Evolutionary conservation across 2,888 invertebrate species (phyloP), one percentile per base, ranked within the genome.

Genomic region (Campopleginae sp.): DNA sequence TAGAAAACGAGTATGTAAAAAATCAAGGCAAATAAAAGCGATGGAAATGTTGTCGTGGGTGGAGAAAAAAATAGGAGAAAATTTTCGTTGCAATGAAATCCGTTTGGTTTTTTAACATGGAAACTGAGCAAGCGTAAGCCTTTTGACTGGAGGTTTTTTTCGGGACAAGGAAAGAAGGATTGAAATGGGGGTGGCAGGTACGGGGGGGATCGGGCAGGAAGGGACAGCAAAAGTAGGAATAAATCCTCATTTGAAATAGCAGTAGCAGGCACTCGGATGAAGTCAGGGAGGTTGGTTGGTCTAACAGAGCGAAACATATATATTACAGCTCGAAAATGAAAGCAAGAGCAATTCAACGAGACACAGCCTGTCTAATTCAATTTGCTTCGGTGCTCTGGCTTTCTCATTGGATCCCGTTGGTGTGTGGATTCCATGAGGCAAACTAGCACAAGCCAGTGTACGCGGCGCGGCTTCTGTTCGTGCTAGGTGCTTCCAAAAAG

Each of bases 281-380:
- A 70, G 51, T 61, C 19, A 70, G 61, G 51, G n/a, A 48, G 79
- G 68, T 61, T 63, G 81, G 58, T 70, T 54, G 78, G 83, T 58
- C 74, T 75, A 70, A 51, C 74, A 79, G 68, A 63, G 54, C 38
- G 70, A 79, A 61, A 83, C 79, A 79, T 83, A 79, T 86, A 88
- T 89, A 88, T 89, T 87, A 87, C 80, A 84, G 84, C 87, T 86
- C 85, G 85, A 86, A 87, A 89, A 89, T 89, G 89, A 88, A 89
- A 89, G 87, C 87, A 77, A 85, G 87, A 87, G 88, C 89, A 88
- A 89, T 89, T 88, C 88, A 87, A 86, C 88, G 88, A 87, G 88
- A 87, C 88, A 89, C 87, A 89, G 87, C 85, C 89, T 89, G 89
- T 89, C 89, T 89, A 89, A 89, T 89, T 89, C 88, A 89, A 89